Evolutionary conservation across 2,888 invertebrate species (phyloP), one percentile per base, ranked within the genome.

Genomic region (Cephus sareptanus): DNA sequence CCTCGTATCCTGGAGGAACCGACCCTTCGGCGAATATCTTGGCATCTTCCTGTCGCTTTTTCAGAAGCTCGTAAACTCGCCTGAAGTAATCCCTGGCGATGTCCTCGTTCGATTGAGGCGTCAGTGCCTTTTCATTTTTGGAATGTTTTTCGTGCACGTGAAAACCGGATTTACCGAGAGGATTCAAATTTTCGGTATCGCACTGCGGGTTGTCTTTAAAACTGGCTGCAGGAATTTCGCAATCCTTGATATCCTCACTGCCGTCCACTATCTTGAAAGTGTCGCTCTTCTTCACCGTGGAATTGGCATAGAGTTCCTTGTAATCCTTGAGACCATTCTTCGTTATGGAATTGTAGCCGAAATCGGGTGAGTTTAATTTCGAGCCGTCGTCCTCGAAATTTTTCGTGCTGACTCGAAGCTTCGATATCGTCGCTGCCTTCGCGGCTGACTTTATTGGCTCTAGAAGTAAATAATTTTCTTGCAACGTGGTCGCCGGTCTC

Each of bases 21-120:
- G 77, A 80, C 13, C 76, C 84, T 56, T 84, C 81, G 23, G 84
- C 79, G 2, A 81, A 56, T 35, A 56, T 81, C n/a, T 83, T 84
- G 71, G 81, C 82, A 15, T 82, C 82, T 30, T 84, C 81, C 69
- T 87, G 87, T 35, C 88, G 84, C 74, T 83, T 86, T 79, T 88
- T 89, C 82, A 91, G 79, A 73, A 89, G 83, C 75, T 90, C 89
- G 81, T 91, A 91, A 80, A 91, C 91, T 74, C 91, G 84, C 68
- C 83, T 86, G 80, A 91, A 90, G 79, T 91, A 91, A 84, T 91
- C 90, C 78, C 81, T 87, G 2, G 88, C 85, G 31, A 87, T 87
- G 77, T 89, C 88, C 77, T 88, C 87, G 79, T 87, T 88, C 75
- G 86, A 86, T 76, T 69, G 78, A 69, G 33, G 75, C 71, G 79